These are phyloP conservation scores for Phataginus tetradactyla DNA, from an alignment of 2,797 vertebrate genomes.

Conservation along the genomic window DNA sequence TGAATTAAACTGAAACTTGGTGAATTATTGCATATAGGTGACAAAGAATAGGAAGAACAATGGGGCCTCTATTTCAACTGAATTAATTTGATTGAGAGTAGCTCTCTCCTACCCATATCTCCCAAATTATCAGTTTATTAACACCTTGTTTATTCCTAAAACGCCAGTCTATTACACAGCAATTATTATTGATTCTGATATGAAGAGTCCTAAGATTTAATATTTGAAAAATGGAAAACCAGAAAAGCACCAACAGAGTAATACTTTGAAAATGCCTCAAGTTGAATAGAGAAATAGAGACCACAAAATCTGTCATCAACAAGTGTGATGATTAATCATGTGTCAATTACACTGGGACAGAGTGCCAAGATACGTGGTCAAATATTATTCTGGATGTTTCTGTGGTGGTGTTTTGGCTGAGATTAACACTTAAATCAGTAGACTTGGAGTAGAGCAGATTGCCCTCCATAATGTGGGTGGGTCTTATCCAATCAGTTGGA, in stretches of 20 bases:
- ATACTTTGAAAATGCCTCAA: neutral
- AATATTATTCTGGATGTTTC: neutral
- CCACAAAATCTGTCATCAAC: neutral
- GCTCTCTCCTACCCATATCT: neutral
- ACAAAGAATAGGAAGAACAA: neutral
- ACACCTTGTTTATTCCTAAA: neutral
- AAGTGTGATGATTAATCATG: neutral
- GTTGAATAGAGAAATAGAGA: neutral
- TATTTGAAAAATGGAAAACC: neutral
- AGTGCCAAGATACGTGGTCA: neutral
- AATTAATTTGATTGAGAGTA: neutral
- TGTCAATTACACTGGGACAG: too few species aligned
- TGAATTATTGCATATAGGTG: neutral
- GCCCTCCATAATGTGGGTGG: neutral
- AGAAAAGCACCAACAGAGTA: neutral
- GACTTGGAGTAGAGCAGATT: neutral
- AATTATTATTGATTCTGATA: neutral
- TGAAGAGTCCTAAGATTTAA: neutral
- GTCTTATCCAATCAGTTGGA: neutral
- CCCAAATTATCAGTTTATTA: neutral
- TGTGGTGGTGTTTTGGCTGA: neutral
- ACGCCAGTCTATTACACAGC: neutral
- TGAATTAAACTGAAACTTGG: neutral
- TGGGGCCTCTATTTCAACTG: neutral
- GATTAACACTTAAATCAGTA: neutral